These are phyloP conservation scores for Dasysyrphus albostriatus DNA, from an alignment of 2,888 invertebrate genomes.

Conservation along the genomic window DNA sequence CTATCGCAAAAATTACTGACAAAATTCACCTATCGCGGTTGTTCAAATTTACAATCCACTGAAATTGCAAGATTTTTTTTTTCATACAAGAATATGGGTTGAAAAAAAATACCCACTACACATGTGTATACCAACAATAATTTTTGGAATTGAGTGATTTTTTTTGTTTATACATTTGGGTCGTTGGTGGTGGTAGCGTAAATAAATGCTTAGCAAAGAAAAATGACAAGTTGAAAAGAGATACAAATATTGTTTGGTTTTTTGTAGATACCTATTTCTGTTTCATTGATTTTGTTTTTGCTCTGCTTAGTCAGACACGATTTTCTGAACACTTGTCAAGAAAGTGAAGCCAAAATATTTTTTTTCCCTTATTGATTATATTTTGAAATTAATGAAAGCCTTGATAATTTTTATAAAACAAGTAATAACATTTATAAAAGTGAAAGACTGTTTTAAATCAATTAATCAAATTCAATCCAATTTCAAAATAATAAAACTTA, in stretches of 20 bases:
- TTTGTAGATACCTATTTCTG: not conserved
- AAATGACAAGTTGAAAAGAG: conserved; percentile 38
- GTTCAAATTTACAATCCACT: conserved; percentile 69
- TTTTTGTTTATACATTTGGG: conserved; percentile 41
- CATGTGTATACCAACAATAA: conserved; percentile 30
- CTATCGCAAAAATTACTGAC: conserved; percentile 51
- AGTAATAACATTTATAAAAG: no score
- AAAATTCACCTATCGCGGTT: conserved; percentile 48
- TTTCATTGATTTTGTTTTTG: not conserved
- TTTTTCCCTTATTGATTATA: not conserved
- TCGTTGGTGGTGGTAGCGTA: conserved; percentile 16
- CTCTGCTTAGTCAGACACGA: not conserved
- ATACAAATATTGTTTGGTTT: not conserved
- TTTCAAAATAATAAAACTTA: no score
- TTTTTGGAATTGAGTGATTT: conserved; percentile 15
- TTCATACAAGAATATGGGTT: conserved; percentile 26
- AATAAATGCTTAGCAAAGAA: not conserved
- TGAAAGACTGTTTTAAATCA: no score
- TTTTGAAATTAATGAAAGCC: no score
- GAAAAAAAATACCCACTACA: conserved; percentile 30
- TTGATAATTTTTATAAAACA: no score
- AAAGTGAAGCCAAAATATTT: conserved; percentile 46
- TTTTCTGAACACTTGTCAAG: conserved; percentile 11
- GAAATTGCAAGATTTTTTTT: conserved; percentile 56
- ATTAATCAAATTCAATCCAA: no score